Base-by-base conservation (phyloP, 1,140 invertebrate genomes). In the Lysiphlebus fabarum region DNA sequence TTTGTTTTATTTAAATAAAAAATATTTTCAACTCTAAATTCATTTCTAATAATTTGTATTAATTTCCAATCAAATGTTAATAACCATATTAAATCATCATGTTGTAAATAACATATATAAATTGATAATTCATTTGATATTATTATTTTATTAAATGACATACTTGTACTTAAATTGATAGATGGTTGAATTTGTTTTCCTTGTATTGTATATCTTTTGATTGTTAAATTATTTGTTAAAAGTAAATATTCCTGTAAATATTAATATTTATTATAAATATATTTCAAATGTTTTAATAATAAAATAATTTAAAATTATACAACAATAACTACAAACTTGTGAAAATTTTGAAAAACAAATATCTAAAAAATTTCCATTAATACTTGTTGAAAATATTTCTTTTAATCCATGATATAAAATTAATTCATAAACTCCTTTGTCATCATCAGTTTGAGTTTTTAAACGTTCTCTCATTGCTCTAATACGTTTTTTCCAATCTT, bases 381-480 rank as follows among this genome's bases (percentile, higher is more conserved):
- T 14, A n/a, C 34, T 36, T 7, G 61, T 61, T 1, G 62, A 59
- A 6, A 48, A 55, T 0, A 61, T 58, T 7, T 58, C 34, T 59
- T 59, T 63, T 9, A 69, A 56, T 12, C 67, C 67, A 41, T 67
- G 66, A 53, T 63, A 56, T 36, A 67, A 55, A 47, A 57, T 62
- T 7, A 54, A 43, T 8, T 67, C 66, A 6, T 53, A 51, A 11
- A 60, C n/a, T 36, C 42, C 42, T n/a, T 14, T 14, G 5, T 7
- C 53, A 14, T 12, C 62, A 60, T 14, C 59, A 62, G 17, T 61
- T 55, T 49, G 59, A 12, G 0, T 50, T 17, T 55, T 56, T 6
- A 65, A 53, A 8, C 62, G 56, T 44, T 65, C 62, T n/a, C 58
- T 45, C 49, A 69, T 65, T 37, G 33, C 48, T 44, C 43, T 50